Conservation (phyloP, 2,113 vertebrate species). For the Falcunculus frontatus region DNA sequence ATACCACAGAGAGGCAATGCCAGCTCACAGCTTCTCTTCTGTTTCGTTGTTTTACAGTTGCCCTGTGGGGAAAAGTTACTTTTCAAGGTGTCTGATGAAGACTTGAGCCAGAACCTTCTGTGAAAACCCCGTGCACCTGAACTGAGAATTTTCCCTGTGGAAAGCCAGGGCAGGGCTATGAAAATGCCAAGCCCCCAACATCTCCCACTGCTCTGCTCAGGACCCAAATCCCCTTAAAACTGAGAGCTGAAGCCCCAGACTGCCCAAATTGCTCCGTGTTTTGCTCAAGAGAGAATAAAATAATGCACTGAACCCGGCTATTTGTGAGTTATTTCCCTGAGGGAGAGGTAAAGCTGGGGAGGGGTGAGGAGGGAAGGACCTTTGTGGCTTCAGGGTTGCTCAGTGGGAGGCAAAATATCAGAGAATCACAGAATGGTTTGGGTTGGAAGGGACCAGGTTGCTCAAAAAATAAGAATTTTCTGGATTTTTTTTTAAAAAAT, state of each 20-base stretch:
- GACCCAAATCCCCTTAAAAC: accelerated
- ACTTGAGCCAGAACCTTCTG: not conserved
- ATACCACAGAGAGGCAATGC: accelerated
- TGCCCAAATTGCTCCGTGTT: accelerated
- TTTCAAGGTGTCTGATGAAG: not conserved
- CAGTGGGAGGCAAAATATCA: no score
- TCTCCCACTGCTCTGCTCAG: not conserved
- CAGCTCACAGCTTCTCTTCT: not conserved
- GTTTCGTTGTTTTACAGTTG: not conserved
- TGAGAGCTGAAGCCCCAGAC: not conserved
- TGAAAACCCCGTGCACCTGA: accelerated
- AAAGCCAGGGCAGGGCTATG: accelerated
- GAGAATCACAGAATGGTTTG: not conserved
- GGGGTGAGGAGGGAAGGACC: not conserved
- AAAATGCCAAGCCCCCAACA: not conserved
- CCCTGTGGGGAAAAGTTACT: not conserved
- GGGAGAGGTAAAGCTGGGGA: not conserved
- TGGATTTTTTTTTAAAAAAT: not conserved
- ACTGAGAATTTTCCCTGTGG: not conserved
- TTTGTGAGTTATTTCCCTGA: not conserved
- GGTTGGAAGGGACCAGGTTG: not conserved
- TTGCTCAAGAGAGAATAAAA: not conserved
- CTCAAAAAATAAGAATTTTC: not conserved
- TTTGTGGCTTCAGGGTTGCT: not conserved
- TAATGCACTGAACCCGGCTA: accelerated